Evolutionary conservation across 2,797 vertebrate species (phyloP).

Genomic region (Menidia menidia): DNA sequence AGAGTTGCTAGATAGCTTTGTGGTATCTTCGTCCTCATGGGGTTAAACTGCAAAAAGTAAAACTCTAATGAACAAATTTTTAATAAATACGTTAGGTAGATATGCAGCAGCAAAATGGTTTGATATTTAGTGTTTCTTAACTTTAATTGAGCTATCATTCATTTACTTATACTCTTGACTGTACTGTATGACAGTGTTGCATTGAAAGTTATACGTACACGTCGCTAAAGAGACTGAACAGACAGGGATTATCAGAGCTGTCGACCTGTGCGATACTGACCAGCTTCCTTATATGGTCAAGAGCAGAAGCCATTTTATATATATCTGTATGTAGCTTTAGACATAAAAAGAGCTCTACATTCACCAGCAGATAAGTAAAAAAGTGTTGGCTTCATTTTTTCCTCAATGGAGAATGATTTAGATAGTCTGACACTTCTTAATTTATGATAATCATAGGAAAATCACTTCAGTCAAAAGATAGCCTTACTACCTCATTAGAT

Average conservation of each 20-base stretch:
- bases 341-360: slow-evolving; percentile 71
- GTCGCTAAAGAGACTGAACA: slow-evolving; percentile 68
- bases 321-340: slow-evolving; percentile 18
- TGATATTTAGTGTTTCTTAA: slow-evolving; percentile 71
- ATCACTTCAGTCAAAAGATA: slow-evolving; percentile 50
- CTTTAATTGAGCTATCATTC: slow-evolving; percentile 76
- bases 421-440: slow-evolving; percentile 65
- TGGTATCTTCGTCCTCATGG: slow-evolving; percentile 66
- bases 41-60: slow-evolving; percentile 88
- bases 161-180: slow-evolving; percentile 82
- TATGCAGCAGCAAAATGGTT: slow-evolving; percentile 96
- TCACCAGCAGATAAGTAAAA: slow-evolving; percentile 75
- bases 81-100: slow-evolving; percentile 84
- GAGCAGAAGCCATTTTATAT: slow-evolving; percentile 76
- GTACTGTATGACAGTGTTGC: slow-evolving; percentile 82
- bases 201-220: slow-evolving; percentile 79
- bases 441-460: slow-evolving; percentile 56
- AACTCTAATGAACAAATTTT: slow-evolving; percentile 88
- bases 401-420: slow-evolving; percentile 58
- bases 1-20: slow-evolving; percentile 17
- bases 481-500: slow-evolving; percentile 52
- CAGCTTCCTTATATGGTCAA: slow-evolving; percentile 84
- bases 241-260: slow-evolving; percentile 81
- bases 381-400: slow-evolving; percentile 59
- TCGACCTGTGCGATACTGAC: slow-evolving; percentile 92